Evolutionary conservation across 1,140 invertebrate species (phyloP).

Genomic region (Leptinotarsa texana): DNA sequence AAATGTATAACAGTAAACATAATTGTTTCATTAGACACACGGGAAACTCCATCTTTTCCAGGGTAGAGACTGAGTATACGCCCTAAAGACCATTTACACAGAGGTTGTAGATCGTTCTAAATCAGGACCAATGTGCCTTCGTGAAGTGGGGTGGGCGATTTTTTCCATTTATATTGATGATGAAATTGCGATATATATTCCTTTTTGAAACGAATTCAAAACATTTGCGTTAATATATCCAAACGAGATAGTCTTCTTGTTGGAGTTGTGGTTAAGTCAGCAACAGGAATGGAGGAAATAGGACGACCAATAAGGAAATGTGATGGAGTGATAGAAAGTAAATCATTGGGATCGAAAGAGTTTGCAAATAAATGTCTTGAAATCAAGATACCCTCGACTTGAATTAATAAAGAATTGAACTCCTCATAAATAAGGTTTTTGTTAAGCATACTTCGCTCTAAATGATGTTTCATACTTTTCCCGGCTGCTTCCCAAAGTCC

Average conservation of each 20-base stretch:
- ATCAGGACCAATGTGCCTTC: too few species aligned
- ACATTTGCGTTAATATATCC: conserved; percentile 17
- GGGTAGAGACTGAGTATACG: too few species aligned
- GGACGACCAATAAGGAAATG: conserved; percentile 22
- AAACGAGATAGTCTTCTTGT: conserved; percentile 26
- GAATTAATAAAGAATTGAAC: neutral
- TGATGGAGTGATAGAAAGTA: conserved; percentile 4
- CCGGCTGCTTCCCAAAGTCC: conserved; percentile 19
- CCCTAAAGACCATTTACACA: too few species aligned
- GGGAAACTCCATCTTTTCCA: too few species aligned
- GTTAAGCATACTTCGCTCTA: neutral
- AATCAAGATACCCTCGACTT: conserved; percentile 21
- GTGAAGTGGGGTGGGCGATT: too few species aligned
- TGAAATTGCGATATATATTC: conserved; percentile 47
- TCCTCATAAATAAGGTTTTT: conserved; percentile 6
- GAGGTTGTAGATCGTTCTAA: too few species aligned
- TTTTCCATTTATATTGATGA: too few species aligned
- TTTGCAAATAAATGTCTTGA: neutral
- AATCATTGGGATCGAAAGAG: neutral
- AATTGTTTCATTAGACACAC: too few species aligned
- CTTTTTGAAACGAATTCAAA: conserved; percentile 49
- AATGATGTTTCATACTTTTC: conserved; percentile 14
- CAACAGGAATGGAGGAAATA: neutral
- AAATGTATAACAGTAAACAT: too few species aligned
- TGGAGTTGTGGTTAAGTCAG: conserved; percentile 19